Base-by-base conservation (phyloP, 2,888 invertebrate genomes). In the Drosophila kuntzei region DNA sequence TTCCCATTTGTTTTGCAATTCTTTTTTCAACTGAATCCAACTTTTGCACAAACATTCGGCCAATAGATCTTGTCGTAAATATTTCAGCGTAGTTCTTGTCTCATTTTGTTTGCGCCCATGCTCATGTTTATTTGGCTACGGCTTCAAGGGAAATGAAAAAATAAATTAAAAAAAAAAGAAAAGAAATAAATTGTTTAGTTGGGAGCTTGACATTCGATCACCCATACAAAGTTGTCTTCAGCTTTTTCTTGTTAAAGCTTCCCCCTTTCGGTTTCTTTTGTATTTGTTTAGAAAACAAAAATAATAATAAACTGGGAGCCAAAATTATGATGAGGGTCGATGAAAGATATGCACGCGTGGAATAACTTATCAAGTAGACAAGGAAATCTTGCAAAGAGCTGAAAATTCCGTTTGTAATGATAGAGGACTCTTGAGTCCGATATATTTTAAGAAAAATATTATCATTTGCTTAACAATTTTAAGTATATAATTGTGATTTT, bases 151-250 rank as follows among this genome's bases (percentile, higher is more conserved):
- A 44, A 62, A 58, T 50, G 32, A 47, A 57, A 50, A 51, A 29
- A 57, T 47, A 43, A 55, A 22, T 25, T 14, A 25, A 14, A 43
- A 20, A 34, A 57, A 29, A 58, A 39, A 29, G 54, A 39, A 14
- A 54, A 32, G 2, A 41, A 68, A 34, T n/a, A 34, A 73, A 55
- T 64, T 70, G 51, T 57, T 60, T 44, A 65, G 65, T 57, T 71
- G 76, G 37, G 16, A 58, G 67, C 80, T 66, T 88, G 88, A 82
- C 77, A 86, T 88, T 82, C 72, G 80, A 86, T 88, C 80, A 75
- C 59, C 68, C 68, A 76, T 65, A 87, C 86, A 85, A 82, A 73
- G 69, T 79, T 79, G 70, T 53, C 58, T 46, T 50, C 64, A 36
- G 57, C 55, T 22, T 11, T 36, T 37, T 44, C 11, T 9, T 27